A percentile compares a stretch with the other conserved stretches of the same genome.
phyloP scores from a whole-genome alignment of 2,888 invertebrate genomes.

The Pachliopta kotzebuea region DNA sequence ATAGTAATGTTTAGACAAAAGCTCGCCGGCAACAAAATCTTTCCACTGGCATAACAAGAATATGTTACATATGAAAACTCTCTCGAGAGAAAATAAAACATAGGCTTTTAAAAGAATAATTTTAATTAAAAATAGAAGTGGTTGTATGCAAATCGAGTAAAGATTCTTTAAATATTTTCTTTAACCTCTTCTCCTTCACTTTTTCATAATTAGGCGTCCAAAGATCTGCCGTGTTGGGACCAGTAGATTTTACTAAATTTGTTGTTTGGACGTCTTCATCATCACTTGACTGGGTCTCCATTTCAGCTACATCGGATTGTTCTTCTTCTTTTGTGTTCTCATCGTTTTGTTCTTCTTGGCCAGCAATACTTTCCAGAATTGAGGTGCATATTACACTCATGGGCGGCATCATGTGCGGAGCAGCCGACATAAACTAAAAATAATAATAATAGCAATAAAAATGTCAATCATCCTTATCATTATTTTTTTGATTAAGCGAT shows the following conservation, averaged over 20 bases:
- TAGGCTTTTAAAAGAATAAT: slow-evolving; percentile 12
- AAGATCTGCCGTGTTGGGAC: slow-evolving; percentile 51
- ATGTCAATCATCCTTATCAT: neutral
- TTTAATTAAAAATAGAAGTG: slow-evolving; percentile 50
- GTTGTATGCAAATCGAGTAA: slow-evolving; percentile 55
- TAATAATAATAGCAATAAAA: slow-evolving; percentile 9
- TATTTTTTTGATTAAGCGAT: too few species aligned
- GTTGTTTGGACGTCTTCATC: slow-evolving; percentile 49
- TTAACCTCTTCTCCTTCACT: slow-evolving; percentile 69
- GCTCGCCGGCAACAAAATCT: too few species aligned
- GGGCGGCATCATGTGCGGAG: slow-evolving; percentile 72
- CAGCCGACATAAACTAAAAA: slow-evolving; percentile 65
- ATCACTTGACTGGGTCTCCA: slow-evolving; percentile 53
- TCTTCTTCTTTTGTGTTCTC: slow-evolving; percentile 32
- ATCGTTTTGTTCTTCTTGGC: slow-evolving; percentile 47
- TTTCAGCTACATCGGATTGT: slow-evolving; percentile 40
- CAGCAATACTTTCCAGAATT: slow-evolving; percentile 65
- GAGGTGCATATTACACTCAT: slow-evolving; percentile 63
- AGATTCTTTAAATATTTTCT: slow-evolving; percentile 58
- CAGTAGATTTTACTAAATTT: slow-evolving; percentile 41
- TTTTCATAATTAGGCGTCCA: slow-evolving; percentile 69
- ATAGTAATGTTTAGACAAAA: too few species aligned
- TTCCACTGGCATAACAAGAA: too few species aligned
- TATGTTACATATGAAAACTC: too few species aligned
- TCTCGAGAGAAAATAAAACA: too few species aligned